phyloP scores from a whole-genome alignment of 2,888 invertebrate genomes.

The Abscondita cerata region DNA sequence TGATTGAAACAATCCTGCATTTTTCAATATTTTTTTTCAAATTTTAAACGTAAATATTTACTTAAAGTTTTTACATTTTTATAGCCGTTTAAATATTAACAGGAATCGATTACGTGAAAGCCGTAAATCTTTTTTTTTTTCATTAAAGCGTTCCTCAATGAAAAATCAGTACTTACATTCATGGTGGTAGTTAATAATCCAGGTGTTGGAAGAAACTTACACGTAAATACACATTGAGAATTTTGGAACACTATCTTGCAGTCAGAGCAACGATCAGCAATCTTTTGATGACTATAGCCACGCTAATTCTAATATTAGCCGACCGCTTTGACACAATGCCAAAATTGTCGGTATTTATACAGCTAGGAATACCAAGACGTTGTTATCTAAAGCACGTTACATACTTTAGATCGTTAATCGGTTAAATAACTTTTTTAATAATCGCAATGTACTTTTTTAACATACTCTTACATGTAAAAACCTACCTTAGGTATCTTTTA shows the following conservation, averaged over 20 bases:
- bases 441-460: no score
- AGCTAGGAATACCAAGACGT: constrained; percentile 32
- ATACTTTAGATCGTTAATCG: constrained; percentile 3
- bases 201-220: constrained; percentile 9
- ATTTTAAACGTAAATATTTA: no score
- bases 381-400: constrained; percentile 21
- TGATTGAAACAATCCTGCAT: background rate
- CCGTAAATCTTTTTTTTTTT: background rate
- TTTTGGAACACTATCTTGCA: constrained; percentile 34
- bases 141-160: background rate
- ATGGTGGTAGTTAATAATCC: constrained; percentile 19
- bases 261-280: constrained; percentile 37
- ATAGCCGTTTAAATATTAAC: no score
- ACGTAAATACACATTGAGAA: constrained; percentile 20
- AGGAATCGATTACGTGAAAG: background rate
- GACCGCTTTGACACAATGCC: constrained; percentile 42
- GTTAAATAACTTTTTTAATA: no score
- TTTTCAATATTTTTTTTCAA: background rate
- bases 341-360: constrained; percentile 43
- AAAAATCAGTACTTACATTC: constrained; percentile 25
- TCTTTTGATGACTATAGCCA: constrained; percentile 36
- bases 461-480: no score
- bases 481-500: no score
- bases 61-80: no score
- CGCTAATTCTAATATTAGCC: constrained; percentile 42